Percentiles rank a stretch among this genome's conserved stretches.
Evolutionary conservation across 2,113 vertebrate genomes (phyloP).

Genomic region (Erpornis zantholeuca): DNA sequence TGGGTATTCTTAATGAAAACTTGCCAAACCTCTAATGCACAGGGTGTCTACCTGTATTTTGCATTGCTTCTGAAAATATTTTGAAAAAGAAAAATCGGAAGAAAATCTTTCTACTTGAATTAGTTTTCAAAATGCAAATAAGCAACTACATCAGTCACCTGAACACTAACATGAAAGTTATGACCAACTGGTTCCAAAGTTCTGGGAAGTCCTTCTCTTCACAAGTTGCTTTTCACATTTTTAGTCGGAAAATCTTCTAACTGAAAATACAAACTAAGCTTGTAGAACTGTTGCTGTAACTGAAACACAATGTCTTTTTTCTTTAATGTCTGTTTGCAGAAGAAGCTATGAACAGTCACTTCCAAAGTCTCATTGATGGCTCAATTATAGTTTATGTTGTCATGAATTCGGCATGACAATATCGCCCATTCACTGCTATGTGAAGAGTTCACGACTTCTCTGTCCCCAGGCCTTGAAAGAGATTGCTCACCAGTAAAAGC

Average conservation of each 20-base stretch:
- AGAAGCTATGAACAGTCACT: neutral
- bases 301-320: neutral
- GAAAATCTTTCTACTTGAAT: neutral
- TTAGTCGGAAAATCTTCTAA: neutral
- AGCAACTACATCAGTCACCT: neutral
- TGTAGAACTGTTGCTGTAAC: neutral
- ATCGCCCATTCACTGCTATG: neutral
- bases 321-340: neutral
- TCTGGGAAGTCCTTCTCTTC: neutral
- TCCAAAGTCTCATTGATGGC: conserved; percentile 1
- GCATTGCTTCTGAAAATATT: neutral
- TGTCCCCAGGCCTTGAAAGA: neutral
- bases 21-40: neutral
- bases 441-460: neutral
- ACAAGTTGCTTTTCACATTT: neutral
- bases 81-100: neutral
- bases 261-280: neutral
- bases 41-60: neutral
- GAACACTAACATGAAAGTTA: neutral
- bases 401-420: conserved; percentile 9
- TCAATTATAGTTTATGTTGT: neutral
- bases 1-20: neutral
- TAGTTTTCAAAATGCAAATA: neutral
- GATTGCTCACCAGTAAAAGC: neutral
- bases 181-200: neutral